phyloP scores from a whole-genome alignment of 2,797 vertebrate species.

The Pelobates cultripes region DNA sequence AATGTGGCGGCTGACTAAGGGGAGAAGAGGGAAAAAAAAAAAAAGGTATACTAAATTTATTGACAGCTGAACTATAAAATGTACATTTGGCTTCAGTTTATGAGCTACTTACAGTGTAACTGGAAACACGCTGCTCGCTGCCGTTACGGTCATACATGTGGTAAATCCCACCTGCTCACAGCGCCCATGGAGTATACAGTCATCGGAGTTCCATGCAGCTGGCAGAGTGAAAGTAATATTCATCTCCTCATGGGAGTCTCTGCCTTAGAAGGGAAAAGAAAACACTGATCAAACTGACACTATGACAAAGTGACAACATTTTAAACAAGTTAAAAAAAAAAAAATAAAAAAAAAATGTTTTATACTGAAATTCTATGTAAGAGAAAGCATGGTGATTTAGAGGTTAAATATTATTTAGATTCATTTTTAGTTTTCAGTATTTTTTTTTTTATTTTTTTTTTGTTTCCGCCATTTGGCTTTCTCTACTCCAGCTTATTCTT shows the following conservation, averaged over 20 bases:
- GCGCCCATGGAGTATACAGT: constrained; percentile 92
- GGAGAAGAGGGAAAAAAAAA: constrained; percentile 6
- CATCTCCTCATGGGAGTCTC: constrained; percentile 94
- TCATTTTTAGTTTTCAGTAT: neutral
- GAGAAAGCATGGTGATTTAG: neutral
- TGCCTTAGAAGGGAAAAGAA: constrained; percentile 72
- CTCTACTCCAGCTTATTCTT: too few species aligned
- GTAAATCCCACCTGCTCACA: constrained; percentile 97
- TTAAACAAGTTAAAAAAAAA: constrained; percentile 22
- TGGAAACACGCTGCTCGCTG: constrained; percentile 86
- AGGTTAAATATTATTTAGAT: neutral
- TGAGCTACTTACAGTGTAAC: constrained; percentile 89
- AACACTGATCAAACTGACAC: neutral
- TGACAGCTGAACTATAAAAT: neutral
- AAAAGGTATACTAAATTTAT: neutral
- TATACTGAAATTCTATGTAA: too few species aligned
- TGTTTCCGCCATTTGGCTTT: too few species aligned
- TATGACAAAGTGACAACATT: neutral
- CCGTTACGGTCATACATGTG: constrained; percentile 94
- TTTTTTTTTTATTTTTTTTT: too few species aligned
- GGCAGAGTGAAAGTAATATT: constrained; percentile 97
- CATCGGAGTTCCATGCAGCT: constrained; percentile 91
- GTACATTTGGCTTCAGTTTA: neutral
- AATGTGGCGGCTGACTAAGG: constrained; percentile 91
- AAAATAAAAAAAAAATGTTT: too few species aligned